Evolutionary conservation across 1,140 invertebrate species (phyloP).

Genomic region (Drosophila nigromelanica): DNA sequence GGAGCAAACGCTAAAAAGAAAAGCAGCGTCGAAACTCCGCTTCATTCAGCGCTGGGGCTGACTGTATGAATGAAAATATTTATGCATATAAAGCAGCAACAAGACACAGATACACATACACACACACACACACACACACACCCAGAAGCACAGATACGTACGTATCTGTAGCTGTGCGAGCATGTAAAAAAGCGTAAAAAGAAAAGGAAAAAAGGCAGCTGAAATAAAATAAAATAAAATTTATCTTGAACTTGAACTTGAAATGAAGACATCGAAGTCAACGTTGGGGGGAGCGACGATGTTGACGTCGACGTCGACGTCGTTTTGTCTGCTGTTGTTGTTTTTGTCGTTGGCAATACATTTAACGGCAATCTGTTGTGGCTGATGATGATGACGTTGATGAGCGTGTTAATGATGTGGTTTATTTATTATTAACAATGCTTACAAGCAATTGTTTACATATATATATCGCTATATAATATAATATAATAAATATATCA

Average conservation of each 20-base stretch:
- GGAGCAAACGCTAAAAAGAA: background rate
- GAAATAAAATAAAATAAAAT: conserved; percentile 77
- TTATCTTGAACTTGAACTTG: conserved; percentile 83
- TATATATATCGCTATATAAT: too few relatives aligned
- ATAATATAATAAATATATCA: too few relatives aligned
- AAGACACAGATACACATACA: conserved; percentile 49
- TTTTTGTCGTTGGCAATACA: conserved; percentile 23
- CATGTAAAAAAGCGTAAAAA: conserved; percentile 73
- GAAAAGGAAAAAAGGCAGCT: conserved; percentile 60
- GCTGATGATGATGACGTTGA: conserved; percentile 14
- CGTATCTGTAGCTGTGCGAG: conserved; percentile 50
- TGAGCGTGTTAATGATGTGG: conserved; percentile 27
- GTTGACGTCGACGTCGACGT: conserved; percentile 8
- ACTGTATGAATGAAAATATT: conserved; percentile 73
- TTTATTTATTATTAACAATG: conserved; percentile 10
- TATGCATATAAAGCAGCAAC: conserved; percentile 64
- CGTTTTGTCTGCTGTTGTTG: conserved; percentile 43
- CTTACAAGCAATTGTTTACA: conserved; percentile 16
- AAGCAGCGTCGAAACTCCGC: conserved; percentile 1
- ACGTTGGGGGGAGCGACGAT: conserved; percentile 9
- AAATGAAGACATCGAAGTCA: conserved; percentile 74
- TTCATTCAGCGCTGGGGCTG: conserved; percentile 30
- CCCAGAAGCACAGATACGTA: background rate
- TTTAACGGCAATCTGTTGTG: conserved; percentile 35
- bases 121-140: conserved; percentile 16